A percentile compares a stretch with the other conserved stretches of the same genome.
phyloP scores from a whole-genome alignment of 2,888 invertebrate genomes.

The Loripinus fragilis region DNA sequence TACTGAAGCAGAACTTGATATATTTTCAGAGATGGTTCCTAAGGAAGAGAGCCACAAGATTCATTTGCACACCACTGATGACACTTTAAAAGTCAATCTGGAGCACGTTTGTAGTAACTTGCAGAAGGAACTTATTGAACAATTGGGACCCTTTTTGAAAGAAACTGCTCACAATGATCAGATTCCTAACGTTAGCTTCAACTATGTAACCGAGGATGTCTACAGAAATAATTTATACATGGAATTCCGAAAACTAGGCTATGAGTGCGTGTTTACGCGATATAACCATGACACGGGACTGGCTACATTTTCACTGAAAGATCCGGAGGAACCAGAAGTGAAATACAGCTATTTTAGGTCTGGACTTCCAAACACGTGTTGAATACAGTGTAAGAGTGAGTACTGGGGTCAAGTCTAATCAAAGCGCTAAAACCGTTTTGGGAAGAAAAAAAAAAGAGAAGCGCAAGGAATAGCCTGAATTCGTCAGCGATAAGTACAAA shows the following conservation, averaged over 20 bases:
- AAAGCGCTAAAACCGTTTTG: no score
- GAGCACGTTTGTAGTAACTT: background rate
- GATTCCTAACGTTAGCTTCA: background rate
- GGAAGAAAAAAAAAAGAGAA: no score
- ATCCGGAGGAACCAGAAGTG: background rate
- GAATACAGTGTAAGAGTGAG: background rate
- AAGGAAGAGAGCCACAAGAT: background rate
- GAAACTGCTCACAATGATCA: background rate
- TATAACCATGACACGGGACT: constrained; percentile 3
- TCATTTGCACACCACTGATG: background rate
- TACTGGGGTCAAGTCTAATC: no score
- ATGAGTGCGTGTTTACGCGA: background rate
- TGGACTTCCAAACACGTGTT: background rate
- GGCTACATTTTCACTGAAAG: background rate
- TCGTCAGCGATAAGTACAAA: no score
- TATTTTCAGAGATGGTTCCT: background rate
- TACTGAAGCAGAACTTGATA: no score
- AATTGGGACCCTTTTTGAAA: background rate
- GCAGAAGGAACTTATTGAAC: background rate
- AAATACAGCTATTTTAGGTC: background rate
- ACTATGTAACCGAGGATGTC: background rate
- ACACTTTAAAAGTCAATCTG: background rate
- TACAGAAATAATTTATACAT: constrained; percentile 6
- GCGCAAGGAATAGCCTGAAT: no score
- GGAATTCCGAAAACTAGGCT: constrained; percentile 2